phyloP scores from a whole-genome alignment of 1,140 invertebrate species.

The Marisa cornuarietis region DNA sequence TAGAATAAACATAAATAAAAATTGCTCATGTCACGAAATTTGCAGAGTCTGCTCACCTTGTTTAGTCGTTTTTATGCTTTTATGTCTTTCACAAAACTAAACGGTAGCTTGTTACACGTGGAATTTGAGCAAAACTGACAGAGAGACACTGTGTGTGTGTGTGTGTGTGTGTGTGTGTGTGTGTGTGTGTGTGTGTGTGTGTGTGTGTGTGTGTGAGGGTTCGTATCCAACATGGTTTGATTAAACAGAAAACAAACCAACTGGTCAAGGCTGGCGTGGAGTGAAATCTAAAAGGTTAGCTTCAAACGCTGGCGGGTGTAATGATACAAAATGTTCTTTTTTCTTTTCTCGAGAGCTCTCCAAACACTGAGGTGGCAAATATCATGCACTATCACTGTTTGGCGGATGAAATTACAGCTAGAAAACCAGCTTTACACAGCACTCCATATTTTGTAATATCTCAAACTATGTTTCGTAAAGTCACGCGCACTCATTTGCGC shows the following conservation, averaged over 20 bases:
- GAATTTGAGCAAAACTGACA: background rate
- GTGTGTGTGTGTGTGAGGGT: constrained; percentile 1
- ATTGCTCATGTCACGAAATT: background rate
- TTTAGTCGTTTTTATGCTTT: background rate
- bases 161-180: constrained; percentile 1
- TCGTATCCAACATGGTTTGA: background rate
- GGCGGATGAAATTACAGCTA: no score
- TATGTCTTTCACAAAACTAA: background rate
- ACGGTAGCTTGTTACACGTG: background rate
- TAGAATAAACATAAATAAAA: background rate
- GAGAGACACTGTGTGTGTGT: constrained; percentile 1
- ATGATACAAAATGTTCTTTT: background rate
- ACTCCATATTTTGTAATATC: no score
- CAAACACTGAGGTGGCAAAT: background rate
- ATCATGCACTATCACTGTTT: background rate
- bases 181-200: background rate
- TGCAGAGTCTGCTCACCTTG: background rate
- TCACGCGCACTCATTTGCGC: no score
- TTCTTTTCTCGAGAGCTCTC: background rate
- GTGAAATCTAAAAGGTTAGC: background rate
- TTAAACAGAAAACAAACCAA: no score
- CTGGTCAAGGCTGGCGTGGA: background rate
- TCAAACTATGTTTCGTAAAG: no score
- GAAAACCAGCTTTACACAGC: no score
- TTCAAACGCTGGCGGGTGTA: background rate